These are phyloP conservation scores for Hexactinellida sp. DNA, from an alignment of 37 sponge, comb jelly and placozoan genomes.

Conservation along the genomic window DNA sequence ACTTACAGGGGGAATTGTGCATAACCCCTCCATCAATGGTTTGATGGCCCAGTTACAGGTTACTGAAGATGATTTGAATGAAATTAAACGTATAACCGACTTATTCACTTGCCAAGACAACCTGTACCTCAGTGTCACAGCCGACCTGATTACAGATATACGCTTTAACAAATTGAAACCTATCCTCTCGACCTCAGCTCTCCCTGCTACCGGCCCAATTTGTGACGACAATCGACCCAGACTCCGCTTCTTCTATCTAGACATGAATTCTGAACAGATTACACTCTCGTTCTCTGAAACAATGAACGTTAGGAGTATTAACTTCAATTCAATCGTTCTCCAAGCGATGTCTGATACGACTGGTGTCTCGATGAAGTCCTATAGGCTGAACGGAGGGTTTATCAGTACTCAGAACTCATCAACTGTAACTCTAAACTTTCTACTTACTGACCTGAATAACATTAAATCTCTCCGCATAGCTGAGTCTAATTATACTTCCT, in stretches of 20 bases:
- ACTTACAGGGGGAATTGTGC: conserved; percentile 39
- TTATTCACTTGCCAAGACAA: conserved; percentile 39
- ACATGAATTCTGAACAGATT: conserved; percentile 59
- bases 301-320: conserved; percentile 58
- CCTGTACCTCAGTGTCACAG: conserved; percentile 43
- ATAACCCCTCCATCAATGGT: conserved; percentile 36
- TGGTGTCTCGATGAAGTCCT: conserved; percentile 18
- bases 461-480: conserved; percentile 61
- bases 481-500: conserved; percentile 44
- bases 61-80: conserved; percentile 52
- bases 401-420: conserved; percentile 43
- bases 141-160: conserved; percentile 53
- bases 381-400: conserved; percentile 56
- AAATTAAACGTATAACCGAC: conserved; percentile 42
- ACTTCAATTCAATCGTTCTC: conserved; percentile 57
- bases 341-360: conserved; percentile 49
- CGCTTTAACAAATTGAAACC: conserved; percentile 34
- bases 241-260: conserved; percentile 46
- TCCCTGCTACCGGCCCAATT: conserved; percentile 20
- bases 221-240: conserved; percentile 43
- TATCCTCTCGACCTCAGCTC: conserved; percentile 22
- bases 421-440: conserved; percentile 40
- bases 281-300: conserved; percentile 69
- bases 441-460: conserved; percentile 50
- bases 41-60: conserved; percentile 40